A percentile compares a stretch with the other conserved stretches of the same genome.
Evolutionary conservation across 92 coral and sea anemone genomes (phyloP).

Genomic region (Parazoanthus swiftii): DNA sequence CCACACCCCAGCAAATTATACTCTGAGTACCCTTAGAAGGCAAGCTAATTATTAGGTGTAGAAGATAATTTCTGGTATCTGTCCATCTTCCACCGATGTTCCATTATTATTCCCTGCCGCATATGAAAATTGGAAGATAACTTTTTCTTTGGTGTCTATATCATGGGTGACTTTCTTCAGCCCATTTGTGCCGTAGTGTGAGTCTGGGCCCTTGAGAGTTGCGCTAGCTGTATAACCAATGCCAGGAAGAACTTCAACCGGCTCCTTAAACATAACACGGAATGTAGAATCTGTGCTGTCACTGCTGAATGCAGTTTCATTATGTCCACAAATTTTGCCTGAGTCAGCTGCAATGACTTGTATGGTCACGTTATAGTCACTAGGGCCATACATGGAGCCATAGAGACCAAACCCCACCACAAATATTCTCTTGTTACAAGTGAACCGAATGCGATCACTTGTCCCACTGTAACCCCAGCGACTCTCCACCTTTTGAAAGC

Average conservation of each 20-base stretch:
- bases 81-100: constrained; percentile 97
- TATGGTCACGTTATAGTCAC: constrained; percentile 91
- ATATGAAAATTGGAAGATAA: constrained; percentile 87
- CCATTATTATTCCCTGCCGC: constrained; percentile 98
- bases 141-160: constrained; percentile 77
- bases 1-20: too few species aligned
- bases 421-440: constrained; percentile 80
- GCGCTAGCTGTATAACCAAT: constrained; percentile 89
- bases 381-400: constrained; percentile 96
- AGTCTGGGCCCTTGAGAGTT: constrained; percentile 92
- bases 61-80: constrained; percentile 94
- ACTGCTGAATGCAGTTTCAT: constrained; percentile 96
- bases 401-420: constrained; percentile 95
- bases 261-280: constrained; percentile 96
- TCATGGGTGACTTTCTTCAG: constrained; percentile 83
- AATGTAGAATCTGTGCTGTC: constrained; percentile 88
- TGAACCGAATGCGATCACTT: constrained; percentile 94
- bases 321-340: constrained; percentile 76
- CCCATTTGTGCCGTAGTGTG: constrained; percentile 95
- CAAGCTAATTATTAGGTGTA: constrained; percentile 65
- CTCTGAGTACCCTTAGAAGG: too few species aligned
- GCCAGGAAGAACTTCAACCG: constrained; percentile 78
- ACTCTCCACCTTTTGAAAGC: constrained; percentile 90
- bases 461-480: constrained; percentile 99
- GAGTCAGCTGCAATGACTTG: constrained; percentile 81